phyloP scores from a whole-genome alignment of 2,113 vertebrate species.

The Pontoporia blainvillei region DNA sequence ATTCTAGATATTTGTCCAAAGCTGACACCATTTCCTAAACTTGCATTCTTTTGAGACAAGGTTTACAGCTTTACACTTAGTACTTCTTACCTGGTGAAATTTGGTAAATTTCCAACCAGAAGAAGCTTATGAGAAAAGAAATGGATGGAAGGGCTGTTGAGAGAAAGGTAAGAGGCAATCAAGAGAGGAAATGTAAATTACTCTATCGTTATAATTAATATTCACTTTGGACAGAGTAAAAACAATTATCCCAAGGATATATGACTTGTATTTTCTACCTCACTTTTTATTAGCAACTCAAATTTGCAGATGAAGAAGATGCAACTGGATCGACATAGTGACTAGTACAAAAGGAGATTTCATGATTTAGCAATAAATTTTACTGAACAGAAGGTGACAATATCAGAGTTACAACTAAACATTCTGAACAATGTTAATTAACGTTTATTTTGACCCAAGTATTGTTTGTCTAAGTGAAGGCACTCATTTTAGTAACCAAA shows the following conservation, averaged over 20 bases:
- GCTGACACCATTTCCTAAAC: neutral
- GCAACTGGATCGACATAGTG: neutral
- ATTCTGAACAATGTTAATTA: neutral
- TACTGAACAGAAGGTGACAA: neutral
- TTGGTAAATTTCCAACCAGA: conserved; percentile 11
- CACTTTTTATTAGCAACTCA: conserved; percentile 8
- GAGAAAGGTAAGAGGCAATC: conserved; percentile 36
- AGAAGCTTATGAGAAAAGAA: neutral
- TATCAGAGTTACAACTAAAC: neutral
- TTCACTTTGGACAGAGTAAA: neutral
- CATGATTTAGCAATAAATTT: neutral
- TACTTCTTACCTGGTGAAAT: conserved; percentile 47
- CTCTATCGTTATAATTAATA: neutral
- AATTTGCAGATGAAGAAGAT: conserved; percentile 29
- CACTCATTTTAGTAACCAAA: neutral
- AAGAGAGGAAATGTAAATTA: conserved; percentile 6
- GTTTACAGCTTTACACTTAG: neutral
- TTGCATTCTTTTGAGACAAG: neutral
- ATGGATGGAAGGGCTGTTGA: conserved; percentile 7
- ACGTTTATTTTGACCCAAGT: conserved; percentile 9
- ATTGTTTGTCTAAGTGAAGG: neutral
- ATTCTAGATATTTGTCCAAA: neutral
- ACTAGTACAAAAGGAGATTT: conserved; percentile 10
- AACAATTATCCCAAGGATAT: neutral
- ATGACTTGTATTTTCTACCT: neutral